These are phyloP conservation scores for Augiades crinisus DNA, from an alignment of 2,888 invertebrate genomes.

Conservation along the genomic window DNA sequence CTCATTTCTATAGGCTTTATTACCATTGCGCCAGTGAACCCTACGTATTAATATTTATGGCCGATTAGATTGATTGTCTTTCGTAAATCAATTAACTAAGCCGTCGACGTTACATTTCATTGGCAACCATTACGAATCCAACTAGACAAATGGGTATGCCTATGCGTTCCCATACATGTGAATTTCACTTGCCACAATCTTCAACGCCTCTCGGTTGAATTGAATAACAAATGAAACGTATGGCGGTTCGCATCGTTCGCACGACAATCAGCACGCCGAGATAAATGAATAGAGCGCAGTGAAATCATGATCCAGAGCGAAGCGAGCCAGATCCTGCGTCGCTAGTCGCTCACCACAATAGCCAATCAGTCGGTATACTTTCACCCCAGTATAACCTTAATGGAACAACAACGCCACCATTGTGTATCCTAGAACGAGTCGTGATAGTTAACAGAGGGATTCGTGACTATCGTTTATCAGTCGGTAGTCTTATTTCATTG, in stretches of 20 bases:
- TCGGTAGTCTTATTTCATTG: constrained; percentile 68
- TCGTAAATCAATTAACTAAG: constrained; percentile 3
- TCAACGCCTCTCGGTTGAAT: constrained; percentile 50
- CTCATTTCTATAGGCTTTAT: neutral
- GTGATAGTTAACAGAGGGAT: constrained; percentile 71
- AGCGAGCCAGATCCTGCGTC: constrained; percentile 41
- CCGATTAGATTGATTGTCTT: neutral
- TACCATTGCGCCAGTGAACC: neutral
- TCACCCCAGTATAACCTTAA: constrained; percentile 69
- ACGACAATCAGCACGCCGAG: constrained; percentile 68
- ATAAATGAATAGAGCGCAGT: constrained; percentile 57
- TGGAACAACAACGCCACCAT: constrained; percentile 68
- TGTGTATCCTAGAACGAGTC: constrained; percentile 66
- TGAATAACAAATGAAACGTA: constrained; percentile 64
- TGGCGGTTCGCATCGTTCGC: constrained; percentile 49
- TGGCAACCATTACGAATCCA: neutral
- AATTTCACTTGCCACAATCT: constrained; percentile 57
- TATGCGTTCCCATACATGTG: constrained; percentile 40
- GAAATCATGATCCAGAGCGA: constrained; percentile 70
- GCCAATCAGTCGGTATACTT: constrained; percentile 70
- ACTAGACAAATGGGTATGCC: neutral
- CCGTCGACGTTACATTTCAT: neutral
- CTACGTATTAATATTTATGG: neutral
- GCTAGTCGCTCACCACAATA: constrained; percentile 49
- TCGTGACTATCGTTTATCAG: constrained; percentile 70